phyloP scores from a whole-genome alignment of 2,888 invertebrate genomes.

The Tetragonula carbonaria region DNA sequence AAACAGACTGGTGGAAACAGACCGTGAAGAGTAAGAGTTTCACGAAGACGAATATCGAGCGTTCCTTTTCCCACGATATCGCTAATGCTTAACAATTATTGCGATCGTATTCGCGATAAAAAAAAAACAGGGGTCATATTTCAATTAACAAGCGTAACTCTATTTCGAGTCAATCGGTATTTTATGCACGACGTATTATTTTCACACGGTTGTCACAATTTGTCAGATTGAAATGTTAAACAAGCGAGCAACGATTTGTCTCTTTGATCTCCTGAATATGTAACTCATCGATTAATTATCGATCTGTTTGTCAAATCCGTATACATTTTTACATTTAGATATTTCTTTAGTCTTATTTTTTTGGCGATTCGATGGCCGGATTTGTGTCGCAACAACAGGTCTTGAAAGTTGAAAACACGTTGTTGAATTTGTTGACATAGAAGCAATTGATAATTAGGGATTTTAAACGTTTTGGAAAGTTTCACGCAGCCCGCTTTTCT shows the following conservation, averaged over 20 bases:
- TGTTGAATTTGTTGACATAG: conserved; percentile 14
- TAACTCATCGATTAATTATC: conserved; percentile 46
- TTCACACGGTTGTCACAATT: neutral
- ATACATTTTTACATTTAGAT: conserved; percentile 9
- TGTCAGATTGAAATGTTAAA: conserved; percentile 46
- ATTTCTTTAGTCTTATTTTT: neutral
- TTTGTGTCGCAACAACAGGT: neutral
- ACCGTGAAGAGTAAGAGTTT: conserved; percentile 79
- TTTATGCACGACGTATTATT: conserved; percentile 32
- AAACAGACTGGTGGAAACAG: conserved; percentile 68
- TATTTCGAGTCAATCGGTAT: conserved; percentile 1
- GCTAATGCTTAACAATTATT: neutral
- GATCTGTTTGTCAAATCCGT: conserved; percentile 19
- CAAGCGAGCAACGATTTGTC: conserved; percentile 31
- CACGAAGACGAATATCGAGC: conserved; percentile 71
- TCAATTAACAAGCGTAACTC: conserved; percentile 1
- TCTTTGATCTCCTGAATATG: neutral
- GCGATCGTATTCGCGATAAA: conserved; percentile 12
- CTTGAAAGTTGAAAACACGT: neutral
- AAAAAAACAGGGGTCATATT: neutral
- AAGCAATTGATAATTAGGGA: conserved; percentile 26
- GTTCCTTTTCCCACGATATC: conserved; percentile 40
- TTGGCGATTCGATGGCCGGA: neutral
- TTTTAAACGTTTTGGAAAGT: conserved; percentile 12
- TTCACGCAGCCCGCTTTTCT: neutral